Evolutionary conservation across 2,113 vertebrate genomes (phyloP).

Genomic region (Ptychochromis oligacanthus): DNA sequence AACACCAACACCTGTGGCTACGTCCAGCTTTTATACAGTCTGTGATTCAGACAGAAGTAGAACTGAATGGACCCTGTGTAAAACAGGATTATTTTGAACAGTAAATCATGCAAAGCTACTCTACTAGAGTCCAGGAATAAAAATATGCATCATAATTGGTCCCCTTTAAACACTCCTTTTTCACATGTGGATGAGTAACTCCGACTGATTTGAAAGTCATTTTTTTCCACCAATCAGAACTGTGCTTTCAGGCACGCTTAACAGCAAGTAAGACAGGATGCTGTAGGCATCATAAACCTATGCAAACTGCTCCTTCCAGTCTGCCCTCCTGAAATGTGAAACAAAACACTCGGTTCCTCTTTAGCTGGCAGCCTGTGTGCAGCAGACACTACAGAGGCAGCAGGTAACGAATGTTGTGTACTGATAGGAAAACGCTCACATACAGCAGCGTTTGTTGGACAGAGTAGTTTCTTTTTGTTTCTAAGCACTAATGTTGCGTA

Average conservation of each 20-base stretch:
- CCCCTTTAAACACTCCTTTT: constrained; percentile 1
- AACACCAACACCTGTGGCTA: background rate
- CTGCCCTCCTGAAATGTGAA: constrained; percentile 63
- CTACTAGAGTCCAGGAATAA: background rate
- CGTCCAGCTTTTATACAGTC: background rate
- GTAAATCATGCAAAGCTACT: background rate
- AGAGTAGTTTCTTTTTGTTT: constrained; percentile 21
- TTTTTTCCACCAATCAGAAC: background rate
- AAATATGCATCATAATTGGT: background rate
- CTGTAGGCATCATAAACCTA: constrained; percentile 54
- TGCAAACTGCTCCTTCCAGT: constrained; percentile 61
- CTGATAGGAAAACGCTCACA: background rate
- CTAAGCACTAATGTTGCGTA: constrained; percentile 42
- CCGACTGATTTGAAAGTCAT: background rate
- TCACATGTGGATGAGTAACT: background rate
- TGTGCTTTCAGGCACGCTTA: background rate
- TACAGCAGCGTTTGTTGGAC: background rate
- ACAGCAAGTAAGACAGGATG: background rate
- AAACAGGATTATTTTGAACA: background rate
- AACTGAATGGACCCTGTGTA: background rate
- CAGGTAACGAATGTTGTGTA: constrained; percentile 33
- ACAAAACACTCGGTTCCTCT: constrained; percentile 18
- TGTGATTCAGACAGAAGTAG: background rate
- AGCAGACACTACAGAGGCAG: constrained; percentile 17
- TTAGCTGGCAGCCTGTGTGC: constrained; percentile 3